phyloP scores from a whole-genome alignment of 2,888 invertebrate genomes.

The Lottia scabra region DNA sequence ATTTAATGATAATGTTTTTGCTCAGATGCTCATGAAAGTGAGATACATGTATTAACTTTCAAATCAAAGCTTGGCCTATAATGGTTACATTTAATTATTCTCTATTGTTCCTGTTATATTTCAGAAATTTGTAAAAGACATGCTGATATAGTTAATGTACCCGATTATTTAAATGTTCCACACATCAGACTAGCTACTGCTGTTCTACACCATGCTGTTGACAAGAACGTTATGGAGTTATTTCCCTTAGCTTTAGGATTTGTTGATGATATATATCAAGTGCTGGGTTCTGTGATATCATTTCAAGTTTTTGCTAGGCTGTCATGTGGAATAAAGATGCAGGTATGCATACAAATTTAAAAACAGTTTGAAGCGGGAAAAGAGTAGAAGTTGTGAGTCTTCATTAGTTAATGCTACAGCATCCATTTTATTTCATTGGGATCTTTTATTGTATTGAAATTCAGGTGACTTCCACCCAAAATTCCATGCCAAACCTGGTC shows the following conservation, averaged over 20 bases:
- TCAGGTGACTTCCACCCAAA: too few relatives aligned
- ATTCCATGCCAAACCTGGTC: too few relatives aligned
- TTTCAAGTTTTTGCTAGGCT: background rate
- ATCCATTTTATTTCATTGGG: too few relatives aligned
- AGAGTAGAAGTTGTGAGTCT: too few relatives aligned
- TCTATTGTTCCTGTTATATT: background rate
- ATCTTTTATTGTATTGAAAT: too few relatives aligned
- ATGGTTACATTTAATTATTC: too few relatives aligned
- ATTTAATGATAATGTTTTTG: too few relatives aligned
- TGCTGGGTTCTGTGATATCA: background rate
- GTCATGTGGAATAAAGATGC: background rate
- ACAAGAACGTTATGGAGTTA: slow-evolving; percentile 3
- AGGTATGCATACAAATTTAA: background rate
- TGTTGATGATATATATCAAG: slow-evolving; percentile 1
- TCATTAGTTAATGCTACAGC: too few relatives aligned
- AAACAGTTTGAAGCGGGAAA: too few relatives aligned
- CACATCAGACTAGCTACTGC: background rate
- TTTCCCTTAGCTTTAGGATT: slow-evolving; percentile 6
- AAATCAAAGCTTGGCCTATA: too few relatives aligned
- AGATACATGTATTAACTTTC: too few relatives aligned
- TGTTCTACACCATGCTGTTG: slow-evolving; percentile 3
- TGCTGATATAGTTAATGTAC: background rate
- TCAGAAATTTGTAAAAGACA: background rate
- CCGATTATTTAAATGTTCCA: background rate
- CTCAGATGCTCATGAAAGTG: too few relatives aligned